Evolutionary conservation across 2,797 vertebrate genomes (phyloP), one percentile per base, ranked within the genome.

Genomic region (Cyclura pinguis): DNA sequence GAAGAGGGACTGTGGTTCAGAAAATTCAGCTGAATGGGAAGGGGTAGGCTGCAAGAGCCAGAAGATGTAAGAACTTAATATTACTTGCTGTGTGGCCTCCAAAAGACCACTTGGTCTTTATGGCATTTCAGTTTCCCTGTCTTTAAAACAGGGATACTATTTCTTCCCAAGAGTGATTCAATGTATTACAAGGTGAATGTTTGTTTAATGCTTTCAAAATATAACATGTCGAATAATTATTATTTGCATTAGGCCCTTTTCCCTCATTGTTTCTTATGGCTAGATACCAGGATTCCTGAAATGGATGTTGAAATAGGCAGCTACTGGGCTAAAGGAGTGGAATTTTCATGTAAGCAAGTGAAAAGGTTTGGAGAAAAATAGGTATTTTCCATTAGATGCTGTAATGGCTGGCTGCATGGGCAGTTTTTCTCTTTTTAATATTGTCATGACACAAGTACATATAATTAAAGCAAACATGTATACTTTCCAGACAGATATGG

Each of bases 21-120:
- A 88, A 0, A 3, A 92, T 83, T 86, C 88, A 96, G 90, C 29
- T 72, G 16, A 85, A 88, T 87, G 91, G 91, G 89, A 94, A 55
- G 80, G 69, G 27, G 50, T 1, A 20, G 35, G 47, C 12, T 77
- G 80, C n/a, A 77, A 86, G 85, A 95, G 93, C 93, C 95, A 96
- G 92, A 93, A 84, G 74, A 84, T n/a, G 90, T 89, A 95, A 92
- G 94, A 94, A 94, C 94, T 93, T 88, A 91, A 93, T 95, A 95
- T 95, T 92, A 89, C 93, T 94, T 50, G 88, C 93, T 96, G 96
- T 96, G 95, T 96, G 96, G 95, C 94, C 95, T 95, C 92, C 94
- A 88, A 96, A 92, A 95, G 94, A 92, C 88, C 92, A 95, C 92
- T 96, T 93, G 85, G 87, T 72, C 85, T 84, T 81, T 93, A 94